A percentile compares a stretch with the other conserved stretches of the same genome.
These are phyloP conservation scores for Scomber scombrus DNA, from an alignment of 2,113 vertebrate genomes.

Conservation along the genomic window DNA sequence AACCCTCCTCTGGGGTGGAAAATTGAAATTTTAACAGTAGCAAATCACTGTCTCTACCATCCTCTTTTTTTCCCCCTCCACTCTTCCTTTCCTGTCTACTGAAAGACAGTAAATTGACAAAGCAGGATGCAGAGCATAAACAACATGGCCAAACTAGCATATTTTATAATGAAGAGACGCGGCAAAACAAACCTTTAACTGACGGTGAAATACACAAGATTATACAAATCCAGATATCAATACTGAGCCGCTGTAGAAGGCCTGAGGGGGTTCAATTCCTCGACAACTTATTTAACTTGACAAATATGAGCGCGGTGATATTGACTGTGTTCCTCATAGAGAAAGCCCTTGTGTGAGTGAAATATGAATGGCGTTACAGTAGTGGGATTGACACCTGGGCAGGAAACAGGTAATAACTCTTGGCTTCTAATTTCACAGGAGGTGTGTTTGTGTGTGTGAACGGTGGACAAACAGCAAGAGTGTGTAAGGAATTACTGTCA, in stretches of 20 bases:
- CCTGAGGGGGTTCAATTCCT: background rate
- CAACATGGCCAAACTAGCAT: conserved; percentile 25
- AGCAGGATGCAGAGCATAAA: conserved; percentile 42
- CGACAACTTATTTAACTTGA: conserved; percentile 59
- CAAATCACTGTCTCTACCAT: conserved; percentile 68
- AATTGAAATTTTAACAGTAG: conserved; percentile 78
- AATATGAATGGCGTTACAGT: conserved; percentile 13
- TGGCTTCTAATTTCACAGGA: background rate
- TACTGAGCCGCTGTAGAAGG: background rate
- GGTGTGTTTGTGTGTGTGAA: no score
- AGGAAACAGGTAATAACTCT: conserved; percentile 23
- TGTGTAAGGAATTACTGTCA: background rate
- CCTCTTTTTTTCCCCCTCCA: background rate
- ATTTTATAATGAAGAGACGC: conserved; percentile 27
- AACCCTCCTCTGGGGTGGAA: conserved; percentile 74
- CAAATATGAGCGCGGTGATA: conserved; percentile 30
- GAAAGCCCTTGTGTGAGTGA: background rate
- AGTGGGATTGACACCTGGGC: conserved; percentile 12
- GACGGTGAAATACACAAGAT: conserved; percentile 39
- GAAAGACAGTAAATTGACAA: conserved; percentile 55
- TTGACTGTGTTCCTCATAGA: conserved; percentile 19
- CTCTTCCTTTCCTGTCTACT: conserved; percentile 29
- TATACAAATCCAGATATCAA: conserved; percentile 45
- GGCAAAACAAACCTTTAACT: conserved; percentile 27
- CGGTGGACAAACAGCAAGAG: background rate